Evolutionary conservation across 2,113 vertebrate species (phyloP).

Genomic region (Chlorocebus sabaeus): DNA sequence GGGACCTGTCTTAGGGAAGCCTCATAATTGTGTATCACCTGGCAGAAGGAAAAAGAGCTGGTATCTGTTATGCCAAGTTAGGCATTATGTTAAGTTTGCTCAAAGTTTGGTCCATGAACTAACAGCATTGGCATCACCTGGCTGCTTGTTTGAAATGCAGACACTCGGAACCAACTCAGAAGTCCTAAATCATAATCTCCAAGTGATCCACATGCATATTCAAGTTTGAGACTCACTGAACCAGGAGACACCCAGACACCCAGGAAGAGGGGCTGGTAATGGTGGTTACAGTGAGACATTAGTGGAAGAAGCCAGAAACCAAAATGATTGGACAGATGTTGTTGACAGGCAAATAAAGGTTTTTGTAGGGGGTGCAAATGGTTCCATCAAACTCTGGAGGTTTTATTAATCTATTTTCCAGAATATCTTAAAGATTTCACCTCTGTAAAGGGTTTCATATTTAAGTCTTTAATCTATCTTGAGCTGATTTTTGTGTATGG

Average conservation of each 20-base stretch:
- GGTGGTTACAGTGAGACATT: background rate
- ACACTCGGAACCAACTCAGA: background rate
- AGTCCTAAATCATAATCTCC: background rate
- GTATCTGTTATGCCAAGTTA: background rate
- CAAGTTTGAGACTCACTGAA: background rate
- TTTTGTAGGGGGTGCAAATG: background rate
- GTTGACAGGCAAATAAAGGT: background rate
- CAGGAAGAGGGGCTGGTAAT: background rate
- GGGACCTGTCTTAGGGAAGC: background rate
- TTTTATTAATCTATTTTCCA: background rate
- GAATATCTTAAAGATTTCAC: background rate
- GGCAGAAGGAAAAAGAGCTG: background rate
- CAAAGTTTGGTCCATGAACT: background rate
- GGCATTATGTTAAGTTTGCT: background rate
- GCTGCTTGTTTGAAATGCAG: background rate
- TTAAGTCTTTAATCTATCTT: no score
- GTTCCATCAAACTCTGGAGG: background rate
- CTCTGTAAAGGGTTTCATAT: background rate
- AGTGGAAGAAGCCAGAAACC: background rate
- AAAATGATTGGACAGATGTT: background rate
- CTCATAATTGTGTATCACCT: accelerated
- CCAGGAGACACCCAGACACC: background rate
- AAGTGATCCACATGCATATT: background rate
- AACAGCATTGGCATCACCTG: background rate
- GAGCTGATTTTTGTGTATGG: no score